Percentiles rank a stretch among this genome's conserved stretches.
phyloP scores from a whole-genome alignment of 2,888 invertebrate genomes.

The Latrodectus hesperus region DNA sequence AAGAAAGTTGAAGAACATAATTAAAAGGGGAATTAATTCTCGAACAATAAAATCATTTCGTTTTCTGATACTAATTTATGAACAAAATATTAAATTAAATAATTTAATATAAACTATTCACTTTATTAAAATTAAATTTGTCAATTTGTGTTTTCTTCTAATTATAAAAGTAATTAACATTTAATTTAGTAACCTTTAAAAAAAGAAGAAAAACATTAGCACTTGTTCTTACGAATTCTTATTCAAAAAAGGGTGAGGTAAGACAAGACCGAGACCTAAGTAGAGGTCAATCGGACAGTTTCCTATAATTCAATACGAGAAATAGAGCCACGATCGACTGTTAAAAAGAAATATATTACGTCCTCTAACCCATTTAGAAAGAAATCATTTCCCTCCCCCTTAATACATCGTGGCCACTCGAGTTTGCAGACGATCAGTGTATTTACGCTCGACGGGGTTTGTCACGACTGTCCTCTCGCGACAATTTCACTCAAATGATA shows the following conservation, averaged over 20 bases:
- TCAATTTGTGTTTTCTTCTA: too few species aligned
- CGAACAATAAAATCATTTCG: too few species aligned
- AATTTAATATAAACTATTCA: too few species aligned
- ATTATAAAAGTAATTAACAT: too few species aligned
- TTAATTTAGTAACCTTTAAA: too few species aligned
- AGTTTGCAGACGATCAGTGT: neutral
- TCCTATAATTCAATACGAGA: slow-evolving; percentile 2
- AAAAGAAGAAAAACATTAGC: too few species aligned
- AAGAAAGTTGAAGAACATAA: too few species aligned
- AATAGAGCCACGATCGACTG: neutral
- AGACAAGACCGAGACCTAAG: neutral
- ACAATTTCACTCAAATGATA: neutral
- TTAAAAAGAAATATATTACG: neutral
- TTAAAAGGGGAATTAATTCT: too few species aligned
- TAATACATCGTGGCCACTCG: neutral
- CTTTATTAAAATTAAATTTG: too few species aligned
- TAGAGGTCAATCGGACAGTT: neutral
- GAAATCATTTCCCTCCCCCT: neutral
- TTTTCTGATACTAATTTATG: too few species aligned
- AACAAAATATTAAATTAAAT: too few species aligned
- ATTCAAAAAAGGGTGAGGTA: neutral
- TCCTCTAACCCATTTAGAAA: neutral
- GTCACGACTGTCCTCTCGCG: neutral
- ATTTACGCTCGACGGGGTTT: neutral
- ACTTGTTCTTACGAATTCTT: too few species aligned